These are phyloP conservation scores for roundworm (Caenorhabditis elegans) DNA, from an alignment of 1,140 invertebrate species.

Conservation along the genomic window WBcel235 BX284603.4:2191001-2191500, in stretches of 20 bases:
- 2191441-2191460: too few relatives aligned
- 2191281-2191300: neutral
- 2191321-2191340: too few relatives aligned
- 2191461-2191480: too few relatives aligned
- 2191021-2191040: constrained; percentile 91
- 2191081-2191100: constrained; percentile 39
- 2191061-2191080: constrained; percentile 34
- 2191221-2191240: too few relatives aligned
- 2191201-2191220: neutral
- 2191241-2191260: too few relatives aligned
- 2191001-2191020: constrained; percentile 86
- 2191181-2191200: constrained; percentile 35
- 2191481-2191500: too few relatives aligned
- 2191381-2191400: too few relatives aligned
- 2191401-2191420: too few relatives aligned
- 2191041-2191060: constrained; percentile 78
- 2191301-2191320: too few relatives aligned
- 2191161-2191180: constrained; percentile 37
- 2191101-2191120: constrained; percentile 34
- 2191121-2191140: constrained; percentile 31
- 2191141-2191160: constrained; percentile 42
- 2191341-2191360: too few relatives aligned
- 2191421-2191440: too few relatives aligned
- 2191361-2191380: too few relatives aligned
- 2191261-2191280: neutral